phyloP scores from a whole-genome alignment of 2,888 invertebrate genomes.

The Colostygia pectinataria region DNA sequence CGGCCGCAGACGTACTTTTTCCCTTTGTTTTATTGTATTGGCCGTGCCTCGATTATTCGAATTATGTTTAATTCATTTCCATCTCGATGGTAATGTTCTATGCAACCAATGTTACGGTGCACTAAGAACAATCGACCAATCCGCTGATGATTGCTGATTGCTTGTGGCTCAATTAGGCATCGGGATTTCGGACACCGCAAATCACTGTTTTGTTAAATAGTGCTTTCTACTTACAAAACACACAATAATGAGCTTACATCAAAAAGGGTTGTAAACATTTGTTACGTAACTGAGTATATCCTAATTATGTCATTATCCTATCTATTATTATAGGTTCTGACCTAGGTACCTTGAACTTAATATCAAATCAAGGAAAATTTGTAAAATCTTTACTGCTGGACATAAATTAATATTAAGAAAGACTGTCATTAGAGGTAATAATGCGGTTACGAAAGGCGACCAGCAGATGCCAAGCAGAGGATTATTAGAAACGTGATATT shows the following conservation, averaged over 20 bases:
- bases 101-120: constrained; percentile 42
- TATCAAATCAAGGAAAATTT: background rate
- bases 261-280: too few relatives aligned
- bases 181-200: constrained; percentile 16
- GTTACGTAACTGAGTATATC: too few relatives aligned
- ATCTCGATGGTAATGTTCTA: constrained; percentile 72
- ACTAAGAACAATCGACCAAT: constrained; percentile 43
- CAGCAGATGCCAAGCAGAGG: constrained; percentile 66
- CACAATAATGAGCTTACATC: too few relatives aligned
- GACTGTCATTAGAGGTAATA: constrained; percentile 71
- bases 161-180: constrained; percentile 21
- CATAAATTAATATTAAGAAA: constrained; percentile 69
- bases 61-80: constrained; percentile 81
- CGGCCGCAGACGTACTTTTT: constrained; percentile 69
- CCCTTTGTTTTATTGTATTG: constrained; percentile 79
- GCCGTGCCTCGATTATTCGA: constrained; percentile 78
- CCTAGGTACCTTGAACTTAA: too few relatives aligned
- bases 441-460: constrained; percentile 77
- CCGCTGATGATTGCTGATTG: constrained; percentile 25
- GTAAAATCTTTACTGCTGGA: constrained; percentile 31
- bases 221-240: background rate
- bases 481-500: constrained; percentile 77
- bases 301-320: too few relatives aligned
- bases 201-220: background rate
- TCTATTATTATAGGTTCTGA: too few relatives aligned